Evolutionary conservation across 2,888 invertebrate genomes (phyloP), one percentile per base, ranked within the genome.

Genomic region (Branchinecta sandiegonensis): DNA sequence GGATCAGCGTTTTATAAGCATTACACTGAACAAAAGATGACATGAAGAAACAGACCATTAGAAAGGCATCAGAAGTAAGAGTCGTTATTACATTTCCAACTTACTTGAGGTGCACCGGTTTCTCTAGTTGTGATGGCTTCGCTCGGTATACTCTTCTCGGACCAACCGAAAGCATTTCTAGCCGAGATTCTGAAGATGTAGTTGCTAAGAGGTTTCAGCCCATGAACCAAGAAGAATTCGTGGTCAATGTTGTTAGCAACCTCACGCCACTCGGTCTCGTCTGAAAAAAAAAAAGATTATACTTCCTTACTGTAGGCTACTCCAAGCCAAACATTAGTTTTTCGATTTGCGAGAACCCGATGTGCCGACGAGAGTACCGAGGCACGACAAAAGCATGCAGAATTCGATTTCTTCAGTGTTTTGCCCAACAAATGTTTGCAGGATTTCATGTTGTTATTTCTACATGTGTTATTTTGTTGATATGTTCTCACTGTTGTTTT

Each of bases 181-280:
- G 94, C 91, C 0, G 90, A 85, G 47, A 96, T 81, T 70, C 95
- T 83, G 81, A 96, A 94, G 73, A 91, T 86, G 78, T 97, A 95
- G 74, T 85, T 85, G 47, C 86, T 87, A 72, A 86, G 84, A 0
- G 91, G 85, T 68, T 83, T 80, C n/a, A 97, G 82, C 72, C 87
- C 85, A 73, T 84, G 83, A 1, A 95, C 83, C 14, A 94, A 80
- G 77, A 86, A 94, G 78, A 93, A 94, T 77, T 97, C 96, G 75
- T 94, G 93, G 78, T 94, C 92, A 71, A 94, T 91, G 76, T 92
- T 92, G 72, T 86, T 86, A 5, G 89, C 89, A 37, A 89, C 85
- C 65, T 88, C 87, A 17, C 83, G 84, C 97, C 97, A 97, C 66
- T 89, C 87, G 69, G 87, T 83, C 68, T 85, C 84, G 74, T 88